Evolutionary conservation across 2,888 invertebrate genomes (phyloP).

Genomic region (Entomobrya multifasciata): DNA sequence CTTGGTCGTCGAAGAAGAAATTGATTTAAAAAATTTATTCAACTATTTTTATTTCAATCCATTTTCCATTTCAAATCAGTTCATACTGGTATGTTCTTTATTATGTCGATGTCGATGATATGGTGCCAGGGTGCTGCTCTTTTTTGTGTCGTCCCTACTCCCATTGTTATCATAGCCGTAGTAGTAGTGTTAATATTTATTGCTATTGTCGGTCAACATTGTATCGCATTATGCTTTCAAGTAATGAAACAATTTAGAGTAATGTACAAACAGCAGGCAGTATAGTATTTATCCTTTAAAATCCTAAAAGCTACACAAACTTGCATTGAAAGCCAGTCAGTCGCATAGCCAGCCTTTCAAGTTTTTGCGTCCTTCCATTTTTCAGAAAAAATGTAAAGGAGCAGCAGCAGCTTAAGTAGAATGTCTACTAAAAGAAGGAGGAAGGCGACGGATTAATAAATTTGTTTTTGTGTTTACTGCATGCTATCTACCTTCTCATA

Average conservation of each 20-base stretch:
- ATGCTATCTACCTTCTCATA: not conserved
- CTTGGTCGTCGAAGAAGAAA: slow-evolving; percentile 1
- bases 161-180: too few relatives aligned
- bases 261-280: not conserved
- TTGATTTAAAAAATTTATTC: slow-evolving; percentile 1
- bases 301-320: not conserved
- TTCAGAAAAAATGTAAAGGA: slow-evolving; percentile 27
- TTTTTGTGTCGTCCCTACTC: not conserved
- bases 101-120: not conserved
- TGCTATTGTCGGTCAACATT: not conserved
- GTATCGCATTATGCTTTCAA: too few relatives aligned
- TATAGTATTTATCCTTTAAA: not conserved
- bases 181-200: too few relatives aligned
- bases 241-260: too few relatives aligned
- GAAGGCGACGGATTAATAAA: slow-evolving; percentile 41
- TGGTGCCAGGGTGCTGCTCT: not conserved
- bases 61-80: slow-evolving; percentile 19
- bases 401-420: not conserved
- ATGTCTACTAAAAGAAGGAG: not conserved
- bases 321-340: not conserved
- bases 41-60: slow-evolving; percentile 3
- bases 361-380: slow-evolving; percentile 35
- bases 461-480: not conserved
- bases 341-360: slow-evolving; percentile 1
- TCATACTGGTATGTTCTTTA: not conserved